Base-by-base conservation (phyloP, 1,140 invertebrate genomes). In the Lordiphosa collinella region DNA sequence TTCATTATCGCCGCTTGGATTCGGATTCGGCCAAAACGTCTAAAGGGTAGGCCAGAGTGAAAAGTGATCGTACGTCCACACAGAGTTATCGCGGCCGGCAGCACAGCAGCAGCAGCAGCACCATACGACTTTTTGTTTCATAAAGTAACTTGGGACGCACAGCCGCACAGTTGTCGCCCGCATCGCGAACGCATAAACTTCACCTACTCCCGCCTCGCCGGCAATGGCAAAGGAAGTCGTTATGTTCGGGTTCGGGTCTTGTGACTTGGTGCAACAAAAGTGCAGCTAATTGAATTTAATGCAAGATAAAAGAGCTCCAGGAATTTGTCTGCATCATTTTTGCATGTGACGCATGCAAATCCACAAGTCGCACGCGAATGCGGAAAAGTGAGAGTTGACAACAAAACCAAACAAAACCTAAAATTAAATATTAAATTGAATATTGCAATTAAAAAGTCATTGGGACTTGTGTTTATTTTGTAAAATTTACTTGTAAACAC, bases 221-320 rank as follows among this genome's bases (percentile, higher is more conserved):
- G 25, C 25, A 29, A 29, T 29, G 35, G 52, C 36, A 72, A 72
- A 68, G 76, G 76, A 82, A 80, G 76, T 82, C 71, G 53, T 29
- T 29, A 29, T 29, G 14, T 48, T 18, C 11, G 12, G 46, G 11
- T 9, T 44, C 22, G 41, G 22, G 54, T 79, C 66, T 80, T 82
- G 66, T 76, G 72, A 80, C 67, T 71, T 70, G 57, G 58, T 76
- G 76, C 66, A 70, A 62, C 62, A 61, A 60, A 57, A 70, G 62
- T 70, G 62, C 54, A 71, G 66, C 64, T 80, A 80, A 80, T 80
- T 80, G 76, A 82, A 76, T 76, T 80, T 84, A 80, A 82, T 80
- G 66, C 67, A 71, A 43, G 13, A 12, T 11, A 12, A 43, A 43
- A 43, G 32, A 35, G 32, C 46, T 48, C 31, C 46, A 48, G 46